phyloP scores from a whole-genome alignment of 2,113 vertebrate species.

The Mormyrus iriodes region DNA sequence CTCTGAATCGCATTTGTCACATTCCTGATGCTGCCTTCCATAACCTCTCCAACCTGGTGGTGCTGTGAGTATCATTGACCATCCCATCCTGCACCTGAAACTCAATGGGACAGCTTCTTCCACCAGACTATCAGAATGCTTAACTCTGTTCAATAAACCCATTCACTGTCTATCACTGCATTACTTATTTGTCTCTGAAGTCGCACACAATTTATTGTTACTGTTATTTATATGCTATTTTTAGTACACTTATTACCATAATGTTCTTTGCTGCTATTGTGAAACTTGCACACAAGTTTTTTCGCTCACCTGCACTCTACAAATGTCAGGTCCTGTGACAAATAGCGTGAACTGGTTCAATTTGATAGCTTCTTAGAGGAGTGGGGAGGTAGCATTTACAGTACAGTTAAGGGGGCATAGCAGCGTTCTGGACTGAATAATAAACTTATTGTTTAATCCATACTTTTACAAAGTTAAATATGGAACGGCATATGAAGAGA shows the following conservation, averaged over 20 bases:
- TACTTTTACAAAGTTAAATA: background rate
- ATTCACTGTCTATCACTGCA: background rate
- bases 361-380: background rate
- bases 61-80: slow-evolving; percentile 70
- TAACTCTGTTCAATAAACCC: background rate
- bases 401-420: background rate
- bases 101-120: background rate
- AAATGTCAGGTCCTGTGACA: background rate
- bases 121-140: background rate
- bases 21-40: slow-evolving; percentile 85
- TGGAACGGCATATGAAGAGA: background rate
- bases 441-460: background rate
- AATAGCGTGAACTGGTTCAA: background rate
- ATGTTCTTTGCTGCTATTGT: background rate
- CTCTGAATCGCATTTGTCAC: slow-evolving; percentile 82
- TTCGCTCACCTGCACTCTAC: background rate
- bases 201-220: background rate
- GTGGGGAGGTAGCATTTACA: background rate
- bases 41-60: slow-evolving; percentile 87
- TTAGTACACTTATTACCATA: background rate
- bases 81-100: background rate
- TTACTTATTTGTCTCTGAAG: background rate
- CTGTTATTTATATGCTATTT: background rate
- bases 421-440: background rate
- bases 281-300: background rate